These are phyloP conservation scores for Agriotes lineatus DNA, from an alignment of 2,888 invertebrate genomes.

Conservation along the genomic window DNA sequence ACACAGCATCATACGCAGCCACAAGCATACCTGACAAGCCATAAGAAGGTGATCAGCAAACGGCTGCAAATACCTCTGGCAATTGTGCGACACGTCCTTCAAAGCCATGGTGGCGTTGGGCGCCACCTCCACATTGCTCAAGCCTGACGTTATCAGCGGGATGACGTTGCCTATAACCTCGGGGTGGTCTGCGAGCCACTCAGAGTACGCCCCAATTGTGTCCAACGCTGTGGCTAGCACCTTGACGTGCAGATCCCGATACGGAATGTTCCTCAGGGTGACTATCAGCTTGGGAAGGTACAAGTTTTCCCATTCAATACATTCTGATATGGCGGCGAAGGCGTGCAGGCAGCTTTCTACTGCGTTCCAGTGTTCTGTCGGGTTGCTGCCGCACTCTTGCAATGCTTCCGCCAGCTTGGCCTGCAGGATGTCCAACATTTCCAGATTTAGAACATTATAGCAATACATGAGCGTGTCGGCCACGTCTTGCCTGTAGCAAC, in stretches of 20 bases:
- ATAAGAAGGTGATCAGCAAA: conserved; percentile 82
- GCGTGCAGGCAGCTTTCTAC: conserved; percentile 77
- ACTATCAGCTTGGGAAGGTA: conserved; percentile 73
- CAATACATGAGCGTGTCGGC: conserved; percentile 78
- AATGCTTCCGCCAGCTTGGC: conserved; percentile 72
- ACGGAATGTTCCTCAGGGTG: conserved; percentile 74
- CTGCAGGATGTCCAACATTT: conserved; percentile 79
- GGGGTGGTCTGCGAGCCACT: conserved; percentile 84
- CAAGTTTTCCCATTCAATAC: conserved; percentile 70
- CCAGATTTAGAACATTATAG: conserved; percentile 82
- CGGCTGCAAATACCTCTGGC: conserved; percentile 79
- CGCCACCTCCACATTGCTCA: conserved; percentile 76
- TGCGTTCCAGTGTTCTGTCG: conserved; percentile 68
- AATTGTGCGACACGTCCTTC: conserved; percentile 88
- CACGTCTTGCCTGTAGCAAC: conserved; percentile 71
- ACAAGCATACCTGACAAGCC: conserved; percentile 71
- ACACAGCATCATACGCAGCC: background rate
- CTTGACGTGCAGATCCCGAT: conserved; percentile 71
- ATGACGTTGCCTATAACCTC: conserved; percentile 76
- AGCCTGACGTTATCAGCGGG: conserved; percentile 76
- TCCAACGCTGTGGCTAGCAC: conserved; percentile 81
- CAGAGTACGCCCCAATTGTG: conserved; percentile 85
- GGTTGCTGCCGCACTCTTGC: conserved; percentile 54
- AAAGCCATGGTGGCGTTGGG: conserved; percentile 89
- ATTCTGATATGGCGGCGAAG: conserved; percentile 74